Base-by-base conservation (phyloP, 2,888 invertebrate genomes). In the Limnephilus rhombicus region DNA sequence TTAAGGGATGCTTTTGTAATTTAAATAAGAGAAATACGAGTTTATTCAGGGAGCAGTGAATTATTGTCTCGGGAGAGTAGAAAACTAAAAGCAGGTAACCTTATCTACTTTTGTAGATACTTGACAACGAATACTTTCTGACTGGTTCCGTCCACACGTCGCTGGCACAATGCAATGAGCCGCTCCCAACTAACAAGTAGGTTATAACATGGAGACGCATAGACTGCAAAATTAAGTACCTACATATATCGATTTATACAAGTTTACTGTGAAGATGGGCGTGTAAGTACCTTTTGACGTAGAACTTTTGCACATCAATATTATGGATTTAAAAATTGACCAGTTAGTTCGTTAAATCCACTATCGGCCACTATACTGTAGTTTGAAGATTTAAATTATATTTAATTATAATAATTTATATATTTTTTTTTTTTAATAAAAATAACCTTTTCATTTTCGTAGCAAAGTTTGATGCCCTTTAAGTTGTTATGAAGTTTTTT, bases 11-110 rank as follows among this genome's bases (percentile, higher is more conserved):
- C 45, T 85, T 45, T 86, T 13, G n/a, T 45, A 29, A 45, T 86
- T 86, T 86, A 45, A 86, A 45, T 86, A 45, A 45, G n/a, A 45
- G 86, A 86, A 68, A 68, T 24, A 68, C 24, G 68, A 68, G 24
- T 68, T 68, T 68, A 68, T 68, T 68, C 9, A 24, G 68, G 68
- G 24, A 24, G 24, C 68, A 68, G 68, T 68, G 68, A 68, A 24
- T 68, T 24, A 68, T 68, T 68, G 9, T 9, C 68, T 9, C 2
- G 68, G n/a, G 7, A 68, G 1, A 9, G 5, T 7, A 7, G 24
- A n/a, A 68, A 68, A 18, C 1, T 53, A 53, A 45, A 41, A 45
- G 18, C 3, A 24, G 24, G 2, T 68, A 68, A 53, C 53, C 7
- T 68, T 24, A n/a, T n/a, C n/a, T n/a, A 24, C n/a, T 68, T 68